These are phyloP conservation scores for Agonopterix arenella DNA, from an alignment of 2,888 invertebrate species.

Conservation along the genomic window DNA sequence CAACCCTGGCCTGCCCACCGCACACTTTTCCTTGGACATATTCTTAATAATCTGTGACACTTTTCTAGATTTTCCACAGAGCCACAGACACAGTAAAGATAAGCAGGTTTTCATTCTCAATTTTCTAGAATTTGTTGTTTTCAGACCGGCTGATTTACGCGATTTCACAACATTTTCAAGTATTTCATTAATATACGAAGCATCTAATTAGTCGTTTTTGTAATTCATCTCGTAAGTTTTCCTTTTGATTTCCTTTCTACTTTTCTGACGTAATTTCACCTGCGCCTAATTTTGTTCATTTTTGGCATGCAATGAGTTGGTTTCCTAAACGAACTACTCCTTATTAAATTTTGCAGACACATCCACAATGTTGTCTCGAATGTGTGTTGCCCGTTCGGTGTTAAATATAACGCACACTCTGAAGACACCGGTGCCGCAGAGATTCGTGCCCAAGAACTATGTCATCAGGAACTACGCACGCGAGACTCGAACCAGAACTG, in stretches of 20 bases:
- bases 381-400: conserved; percentile 53
- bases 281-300: neutral
- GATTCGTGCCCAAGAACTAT: conserved; percentile 63
- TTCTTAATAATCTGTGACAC: too few relatives aligned
- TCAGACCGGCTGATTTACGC: neutral
- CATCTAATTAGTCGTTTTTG: too few relatives aligned
- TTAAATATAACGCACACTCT: conserved; percentile 31
- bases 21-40: too few relatives aligned
- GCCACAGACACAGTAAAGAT: too few relatives aligned
- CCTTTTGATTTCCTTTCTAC: too few relatives aligned
- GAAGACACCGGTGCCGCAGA: conserved; percentile 59
- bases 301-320: too few relatives aligned
- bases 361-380: conserved; percentile 66
- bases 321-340: too few relatives aligned
- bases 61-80: too few relatives aligned
- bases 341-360: neutral
- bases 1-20: too few relatives aligned
- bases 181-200: neutral
- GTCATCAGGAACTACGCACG: conserved; percentile 74
- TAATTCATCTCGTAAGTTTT: too few relatives aligned
- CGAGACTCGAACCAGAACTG: conserved; percentile 60
- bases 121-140: too few relatives aligned
- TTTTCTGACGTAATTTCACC: neutral
- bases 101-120: too few relatives aligned
- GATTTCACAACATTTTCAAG: conserved; percentile 8